Percentiles rank a stretch among this genome's conserved stretches.
These are phyloP conservation scores for Nycticebus coucang DNA, from an alignment of 2,113 vertebrate genomes.

Conservation along the genomic window DNA sequence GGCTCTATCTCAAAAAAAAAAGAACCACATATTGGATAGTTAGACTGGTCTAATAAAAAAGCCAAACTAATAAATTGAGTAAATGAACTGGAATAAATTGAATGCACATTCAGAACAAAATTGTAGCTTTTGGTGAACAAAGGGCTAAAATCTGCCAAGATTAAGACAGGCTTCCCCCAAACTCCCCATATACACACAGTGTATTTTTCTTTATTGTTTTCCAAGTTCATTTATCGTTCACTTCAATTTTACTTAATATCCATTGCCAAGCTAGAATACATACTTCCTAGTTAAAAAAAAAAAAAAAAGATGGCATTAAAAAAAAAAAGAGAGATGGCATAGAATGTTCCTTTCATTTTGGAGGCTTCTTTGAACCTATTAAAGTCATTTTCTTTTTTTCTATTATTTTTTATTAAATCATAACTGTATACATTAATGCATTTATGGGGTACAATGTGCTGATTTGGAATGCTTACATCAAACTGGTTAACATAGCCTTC, in stretches of 20 bases:
- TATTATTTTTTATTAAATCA: background rate
- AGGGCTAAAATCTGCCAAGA: constrained; percentile 72
- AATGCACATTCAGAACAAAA: constrained; percentile 66
- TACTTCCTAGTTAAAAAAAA: constrained; percentile 60
- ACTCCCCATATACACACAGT: background rate
- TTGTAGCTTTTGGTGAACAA: constrained; percentile 72
- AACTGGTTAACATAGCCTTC: no score
- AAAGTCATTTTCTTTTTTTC: background rate
- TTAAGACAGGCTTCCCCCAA: constrained; percentile 39
- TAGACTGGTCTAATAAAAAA: constrained; percentile 43
- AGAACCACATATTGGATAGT: constrained; percentile 36
- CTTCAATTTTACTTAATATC: constrained; percentile 58
- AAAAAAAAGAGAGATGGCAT: background rate
- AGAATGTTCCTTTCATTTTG: constrained; percentile 38
- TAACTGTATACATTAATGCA: constrained; percentile 9
- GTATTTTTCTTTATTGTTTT: background rate
- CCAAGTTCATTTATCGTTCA: constrained; percentile 59
- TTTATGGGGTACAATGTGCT: no score
- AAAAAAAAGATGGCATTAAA: background rate
- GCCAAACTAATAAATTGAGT: constrained; percentile 40
- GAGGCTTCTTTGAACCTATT: constrained; percentile 48
- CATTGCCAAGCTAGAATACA: constrained; percentile 62
- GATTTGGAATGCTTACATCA: no score
- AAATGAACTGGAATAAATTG: constrained; percentile 51
- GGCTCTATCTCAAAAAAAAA: background rate